Percentiles rank a stretch among this genome's conserved stretches.
phyloP scores from a whole-genome alignment of 1,140 invertebrate species.

The Gryllus bimaculatus region DNA sequence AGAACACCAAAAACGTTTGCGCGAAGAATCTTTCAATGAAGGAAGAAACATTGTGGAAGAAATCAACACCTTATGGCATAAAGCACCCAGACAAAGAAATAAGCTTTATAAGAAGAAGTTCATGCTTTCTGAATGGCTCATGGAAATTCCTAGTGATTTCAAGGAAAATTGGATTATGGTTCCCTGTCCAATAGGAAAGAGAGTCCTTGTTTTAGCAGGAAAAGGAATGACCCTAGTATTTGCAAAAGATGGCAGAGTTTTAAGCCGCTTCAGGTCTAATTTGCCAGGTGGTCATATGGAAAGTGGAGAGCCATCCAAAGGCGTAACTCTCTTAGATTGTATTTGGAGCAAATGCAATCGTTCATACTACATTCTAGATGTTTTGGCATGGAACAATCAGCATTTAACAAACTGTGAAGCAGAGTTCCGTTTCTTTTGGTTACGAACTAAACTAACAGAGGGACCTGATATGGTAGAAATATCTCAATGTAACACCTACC shows the following conservation, averaged over 20 bases:
- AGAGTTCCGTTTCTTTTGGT: constrained; percentile 68
- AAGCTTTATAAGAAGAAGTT: constrained; percentile 37
- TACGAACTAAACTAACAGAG: constrained; percentile 56
- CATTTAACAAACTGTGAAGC: constrained; percentile 68
- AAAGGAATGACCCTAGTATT: constrained; percentile 66
- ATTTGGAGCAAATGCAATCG: constrained; percentile 54
- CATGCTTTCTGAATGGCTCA: constrained; percentile 87
- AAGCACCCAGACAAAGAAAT: constrained; percentile 17
- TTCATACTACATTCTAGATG: constrained; percentile 68
- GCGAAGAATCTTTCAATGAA: neutral
- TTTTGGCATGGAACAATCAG: constrained; percentile 72
- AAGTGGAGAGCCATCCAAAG: constrained; percentile 25
- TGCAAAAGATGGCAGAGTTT: constrained; percentile 52
- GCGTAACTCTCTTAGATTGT: constrained; percentile 65
- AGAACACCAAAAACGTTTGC: neutral
- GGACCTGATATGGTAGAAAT: constrained; percentile 33
- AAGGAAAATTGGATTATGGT: constrained; percentile 69
- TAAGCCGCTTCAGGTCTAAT: constrained; percentile 48
- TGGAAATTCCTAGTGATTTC: constrained; percentile 73
- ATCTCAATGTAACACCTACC: constrained; percentile 39
- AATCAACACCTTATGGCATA: neutral
- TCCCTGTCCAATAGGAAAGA: constrained; percentile 69
- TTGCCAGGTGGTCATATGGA: constrained; percentile 63
- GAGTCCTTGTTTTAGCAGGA: constrained; percentile 65
- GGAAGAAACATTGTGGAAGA: neutral